Base-by-base conservation (phyloP, 2,888 invertebrate genomes). In the Dolomedes plantarius region DNA sequence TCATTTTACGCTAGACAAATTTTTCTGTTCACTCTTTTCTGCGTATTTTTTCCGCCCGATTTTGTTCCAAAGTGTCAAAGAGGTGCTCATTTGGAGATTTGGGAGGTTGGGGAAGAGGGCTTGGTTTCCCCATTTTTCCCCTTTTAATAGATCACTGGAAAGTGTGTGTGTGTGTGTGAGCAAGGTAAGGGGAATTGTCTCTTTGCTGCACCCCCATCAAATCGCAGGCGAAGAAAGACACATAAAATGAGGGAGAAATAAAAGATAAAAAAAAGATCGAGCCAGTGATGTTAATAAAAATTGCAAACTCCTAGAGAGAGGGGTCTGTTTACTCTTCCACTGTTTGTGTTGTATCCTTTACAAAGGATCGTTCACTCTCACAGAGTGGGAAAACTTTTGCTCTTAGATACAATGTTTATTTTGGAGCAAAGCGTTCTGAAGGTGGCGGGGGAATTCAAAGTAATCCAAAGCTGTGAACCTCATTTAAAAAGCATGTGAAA, bases 271-370 rank as follows among this genome's bases (percentile, higher is more conserved):
- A 11, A n/a, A n/a, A n/a, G n/a, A 65, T n/a, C n/a, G 46, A 16
- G 5, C 23, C 62, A 62, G 23, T 0, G 23, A 23, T 46, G 56
- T 23, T 36, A 72, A 71, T 32, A 67, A 56, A 56, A 56, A 56
- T 56, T 56, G 56, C 19, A 23, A 23, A 56, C 56, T 56, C 56
- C 56, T 56, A 56, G 56, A 56, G 2, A 23, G 39, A 36, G 29
- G 71, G 13, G 39, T 67, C 50, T 85, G 83, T 85, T 85, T 85
- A 85, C 77, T 31, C 46, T 56, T 65, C 23, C 23, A 23, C 69
- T 76, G 82, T 82, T 82, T 69, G 71, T 83, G 76, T 50, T 72
- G 83, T 72, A 56, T 62, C 50, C 41, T 73, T 41, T 68, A 81
- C 81, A 77, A 77, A 83, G 67, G 73, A 31, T 65, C 68, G 28